Evolutionary conservation across 2,888 invertebrate genomes (phyloP), one percentile per base, ranked within the genome.

Genomic region (Drosophila nigritarsus): DNA sequence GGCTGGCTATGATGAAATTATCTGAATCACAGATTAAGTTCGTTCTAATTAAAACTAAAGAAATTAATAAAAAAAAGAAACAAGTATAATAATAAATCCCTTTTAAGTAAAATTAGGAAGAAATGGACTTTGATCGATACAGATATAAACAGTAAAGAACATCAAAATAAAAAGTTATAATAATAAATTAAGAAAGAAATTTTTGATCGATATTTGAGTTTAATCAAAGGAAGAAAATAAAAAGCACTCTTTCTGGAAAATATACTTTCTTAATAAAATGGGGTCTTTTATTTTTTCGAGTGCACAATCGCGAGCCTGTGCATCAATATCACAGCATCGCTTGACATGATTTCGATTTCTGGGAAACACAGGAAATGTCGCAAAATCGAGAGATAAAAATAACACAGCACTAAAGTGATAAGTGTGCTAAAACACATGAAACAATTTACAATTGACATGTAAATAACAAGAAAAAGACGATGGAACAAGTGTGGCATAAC

Each of bases 391-490:
- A 62, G 32, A 68, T 62, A 70, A 55, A 70, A 79, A 83, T 66
- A 75, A 71, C 80, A 80, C 65, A 74, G 66, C 85, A 80, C 82
- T 80, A 83, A 86, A 85, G 88, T 76, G 88, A 85, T 79, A 83
- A 87, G 86, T 86, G 83, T 73, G 68, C 73, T 50, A 76, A 76
- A 86, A 86, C 88, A 88, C 65, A 82, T 48, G 75, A 87, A 88
- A 86, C 86, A 89, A 88, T 88, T 90, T 87, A 85, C 78, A 83
- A 77, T 81, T 85, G 86, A 86, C 87, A 88, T 82, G 85, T 84
- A 80, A 83, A 80, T 83, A 85, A 76, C 72, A 67, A 36, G 30
- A 42, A 20, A 24, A 45, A 24, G 8, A 15, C 45, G 24, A 24
- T 24, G 24, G 8, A 8, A 15, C 45, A 45, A 24, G 45, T 45